Conservation (phyloP, 2,797 vertebrate species). For the Austrolebias charrua region DNA sequence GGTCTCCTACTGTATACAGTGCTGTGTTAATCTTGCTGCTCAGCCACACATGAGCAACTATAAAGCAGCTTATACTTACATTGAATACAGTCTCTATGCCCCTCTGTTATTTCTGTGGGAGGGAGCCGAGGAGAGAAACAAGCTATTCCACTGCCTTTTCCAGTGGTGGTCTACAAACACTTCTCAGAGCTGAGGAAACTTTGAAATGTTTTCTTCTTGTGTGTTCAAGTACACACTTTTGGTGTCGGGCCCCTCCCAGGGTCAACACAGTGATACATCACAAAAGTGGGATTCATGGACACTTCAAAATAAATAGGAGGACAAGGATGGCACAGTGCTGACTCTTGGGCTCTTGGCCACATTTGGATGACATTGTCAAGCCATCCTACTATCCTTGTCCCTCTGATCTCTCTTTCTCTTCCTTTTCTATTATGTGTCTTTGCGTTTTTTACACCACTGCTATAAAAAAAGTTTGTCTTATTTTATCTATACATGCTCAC, state of each 20-base stretch:
- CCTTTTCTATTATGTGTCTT: conserved; percentile 43
- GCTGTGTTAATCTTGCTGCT: conserved; percentile 55
- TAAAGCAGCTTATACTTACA: conserved; percentile 52
- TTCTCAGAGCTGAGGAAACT: conserved; percentile 52
- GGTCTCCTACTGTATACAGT: conserved; percentile 36
- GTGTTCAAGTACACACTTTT: conserved; percentile 72
- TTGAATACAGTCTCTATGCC: conserved; percentile 71
- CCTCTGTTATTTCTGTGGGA: conserved; percentile 69
- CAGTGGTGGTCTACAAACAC: conserved; percentile 56
- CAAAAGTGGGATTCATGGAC: conserved; percentile 75
- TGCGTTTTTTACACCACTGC: conserved; percentile 29
- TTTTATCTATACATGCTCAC: conserved; percentile 12
- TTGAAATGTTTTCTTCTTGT: conserved; percentile 61
- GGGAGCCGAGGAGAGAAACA: conserved; percentile 37
- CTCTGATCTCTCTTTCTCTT: conserved; percentile 37
- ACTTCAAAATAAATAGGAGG: conserved; percentile 44
- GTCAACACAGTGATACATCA: conserved; percentile 76
- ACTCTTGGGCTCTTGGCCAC: conserved; percentile 44
- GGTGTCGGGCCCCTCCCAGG: conserved; percentile 67
- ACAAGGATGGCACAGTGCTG: conserved; percentile 45
- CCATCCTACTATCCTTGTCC: conserved; percentile 12
- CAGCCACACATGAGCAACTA: conserved; percentile 46
- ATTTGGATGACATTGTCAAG: conserved; percentile 21
- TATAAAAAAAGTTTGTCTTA: conserved; percentile 17
- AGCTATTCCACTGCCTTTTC: conserved; percentile 56